Percentiles rank a stretch among this genome's conserved stretches.
Conservation (phyloP, 1,140 invertebrate species). For the Papilio helenus region DNA sequence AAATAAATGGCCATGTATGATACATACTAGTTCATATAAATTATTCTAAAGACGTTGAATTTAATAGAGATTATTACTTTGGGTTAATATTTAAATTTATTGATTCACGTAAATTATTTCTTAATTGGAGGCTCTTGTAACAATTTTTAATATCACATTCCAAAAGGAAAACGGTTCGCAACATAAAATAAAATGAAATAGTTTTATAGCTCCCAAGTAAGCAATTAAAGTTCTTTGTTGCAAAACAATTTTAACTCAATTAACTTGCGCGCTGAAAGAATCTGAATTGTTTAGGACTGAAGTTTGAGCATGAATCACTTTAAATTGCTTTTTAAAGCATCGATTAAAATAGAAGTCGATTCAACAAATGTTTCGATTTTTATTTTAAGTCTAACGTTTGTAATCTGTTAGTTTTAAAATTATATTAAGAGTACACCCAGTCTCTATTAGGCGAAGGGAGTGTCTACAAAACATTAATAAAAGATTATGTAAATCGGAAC, state of each 20-base stretch:
- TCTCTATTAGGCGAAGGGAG: background rate
- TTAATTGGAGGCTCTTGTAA: background rate
- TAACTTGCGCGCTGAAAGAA: constrained; percentile 25
- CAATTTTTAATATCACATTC: background rate
- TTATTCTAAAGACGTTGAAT: background rate
- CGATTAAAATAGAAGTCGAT: constrained; percentile 22
- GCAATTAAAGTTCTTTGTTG: constrained; percentile 34
- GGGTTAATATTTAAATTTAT: background rate
- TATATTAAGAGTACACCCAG: background rate
- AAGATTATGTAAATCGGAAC: constrained; percentile 38
- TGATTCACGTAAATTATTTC: background rate
- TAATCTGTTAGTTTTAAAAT: constrained; percentile 8
- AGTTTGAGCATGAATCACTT: constrained; percentile 23
- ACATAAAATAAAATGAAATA: constrained; percentile 22
- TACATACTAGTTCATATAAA: too few species aligned
- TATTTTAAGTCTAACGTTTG: constrained; percentile 9
- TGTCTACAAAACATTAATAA: constrained; percentile 36
- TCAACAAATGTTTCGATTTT: background rate
- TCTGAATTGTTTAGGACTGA: constrained; percentile 8
- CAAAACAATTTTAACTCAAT: constrained; percentile 33
- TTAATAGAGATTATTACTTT: background rate
- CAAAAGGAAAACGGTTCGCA: background rate
- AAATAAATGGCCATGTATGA: too few species aligned
- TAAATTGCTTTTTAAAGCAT: constrained; percentile 12
- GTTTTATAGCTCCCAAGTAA: constrained; percentile 20